Evolutionary conservation across 2,113 vertebrate species (phyloP), one percentile per base, ranked within the genome.

Genomic region (Tapirus terrestris): DNA sequence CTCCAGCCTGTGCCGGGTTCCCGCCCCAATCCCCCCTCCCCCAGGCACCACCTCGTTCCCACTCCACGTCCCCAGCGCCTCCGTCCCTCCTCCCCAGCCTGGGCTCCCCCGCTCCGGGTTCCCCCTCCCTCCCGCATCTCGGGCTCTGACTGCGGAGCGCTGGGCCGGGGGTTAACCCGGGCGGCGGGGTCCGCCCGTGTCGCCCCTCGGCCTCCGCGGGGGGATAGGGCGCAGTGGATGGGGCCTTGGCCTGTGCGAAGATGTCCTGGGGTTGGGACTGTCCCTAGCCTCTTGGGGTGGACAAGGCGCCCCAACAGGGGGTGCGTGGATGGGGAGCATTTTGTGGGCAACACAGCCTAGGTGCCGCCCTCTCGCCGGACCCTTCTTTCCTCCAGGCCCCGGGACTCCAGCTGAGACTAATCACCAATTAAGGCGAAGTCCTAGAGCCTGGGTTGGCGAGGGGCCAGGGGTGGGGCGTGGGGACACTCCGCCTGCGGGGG

Each of bases 1-100:
- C 83, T 97, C 89, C 97, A 89, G 95, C 92, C 68, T 75, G 60
- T 63, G 97, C 93, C 94, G 97, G 97, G 98, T 94, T 98, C 98
- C 98, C 98, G 97, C 98, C 99, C 95, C 98, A 97, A 91, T 98
- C 91, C 83, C 95, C 98, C 98, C 98, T 98, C 98, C 98, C 99
- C 98, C 98, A 98, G 98, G 53, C 94, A 29, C 92, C 88, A 61
- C 89, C 75, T 8, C 21, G 45, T 96, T 91, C 81, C 89, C 93
- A 45, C 95, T 94, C 84, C 87, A 51, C 12, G 89, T 97, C 96
- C 96, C 87, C 68, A 61, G 63, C n/a, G 82, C 88, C 95, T 96
- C 90, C 51, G 61, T 91, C 90, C 92, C 96, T 92, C 80, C 92
- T 77, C 96, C 67, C 60, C 17, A 25, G 63, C 65, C 96, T 2